phyloP scores from a whole-genome alignment of 2,888 invertebrate species.

The Agrotis ipsilon region DNA sequence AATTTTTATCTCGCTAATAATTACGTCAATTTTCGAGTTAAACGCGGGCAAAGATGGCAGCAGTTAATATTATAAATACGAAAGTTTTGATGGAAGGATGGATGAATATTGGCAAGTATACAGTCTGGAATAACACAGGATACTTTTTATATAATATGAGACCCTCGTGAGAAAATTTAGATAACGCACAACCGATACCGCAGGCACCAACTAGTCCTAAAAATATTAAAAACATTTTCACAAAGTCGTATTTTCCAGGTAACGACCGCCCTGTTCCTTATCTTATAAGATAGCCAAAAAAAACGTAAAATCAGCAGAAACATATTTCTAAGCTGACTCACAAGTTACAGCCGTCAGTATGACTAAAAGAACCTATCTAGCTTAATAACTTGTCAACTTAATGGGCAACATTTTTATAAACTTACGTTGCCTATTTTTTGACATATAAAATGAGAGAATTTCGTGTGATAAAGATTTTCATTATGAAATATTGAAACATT shows the following conservation, averaged over 20 bases:
- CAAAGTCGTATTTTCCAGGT: conserved; percentile 27
- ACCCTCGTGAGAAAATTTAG: no score
- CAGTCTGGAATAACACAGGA: no score
- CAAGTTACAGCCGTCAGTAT: conserved; percentile 52
- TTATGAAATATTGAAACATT: not conserved
- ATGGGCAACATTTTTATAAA: conserved; percentile 43
- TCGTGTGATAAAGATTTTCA: not conserved
- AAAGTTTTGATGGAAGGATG: no score
- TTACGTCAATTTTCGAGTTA: no score
- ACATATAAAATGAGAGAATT: conserved; percentile 13
- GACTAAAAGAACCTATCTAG: conserved; percentile 66
- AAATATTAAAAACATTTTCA: not conserved
- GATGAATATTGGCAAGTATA: no score
- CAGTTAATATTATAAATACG: no score
- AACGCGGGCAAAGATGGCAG: no score
- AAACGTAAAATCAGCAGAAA: conserved; percentile 28
- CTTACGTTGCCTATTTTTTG: conserved; percentile 31
- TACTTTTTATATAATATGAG: no score
- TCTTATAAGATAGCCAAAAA: conserved; percentile 8
- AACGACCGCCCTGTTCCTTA: conserved; percentile 17
- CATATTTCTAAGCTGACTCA: conserved; percentile 71
- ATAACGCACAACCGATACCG: no score
- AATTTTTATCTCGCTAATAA: no score
- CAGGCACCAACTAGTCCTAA: no score
- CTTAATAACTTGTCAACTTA: conserved; percentile 73